A percentile compares a stretch with the other conserved stretches of the same genome.
These are phyloP conservation scores for Epinotia nisella DNA, from an alignment of 2,888 invertebrate genomes.

Conservation along the genomic window DNA sequence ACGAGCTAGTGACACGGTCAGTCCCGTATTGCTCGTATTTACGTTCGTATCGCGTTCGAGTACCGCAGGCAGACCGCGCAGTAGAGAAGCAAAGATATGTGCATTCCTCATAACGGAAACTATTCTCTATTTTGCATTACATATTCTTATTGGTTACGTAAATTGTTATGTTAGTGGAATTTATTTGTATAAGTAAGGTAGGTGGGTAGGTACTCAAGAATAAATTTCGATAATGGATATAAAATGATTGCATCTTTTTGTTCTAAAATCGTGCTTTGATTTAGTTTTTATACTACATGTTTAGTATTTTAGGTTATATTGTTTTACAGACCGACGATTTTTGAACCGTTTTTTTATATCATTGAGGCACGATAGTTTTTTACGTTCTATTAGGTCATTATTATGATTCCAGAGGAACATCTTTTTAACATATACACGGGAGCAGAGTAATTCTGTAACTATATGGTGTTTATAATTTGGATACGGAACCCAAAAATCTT, in stretches of 20 bases:
- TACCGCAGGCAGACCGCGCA: constrained; percentile 22
- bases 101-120: constrained; percentile 16
- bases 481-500: neutral
- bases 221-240: neutral
- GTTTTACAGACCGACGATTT: neutral
- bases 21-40: constrained; percentile 39
- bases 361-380: neutral
- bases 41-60: constrained; percentile 7
- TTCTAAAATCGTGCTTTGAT: neutral
- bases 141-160: constrained; percentile 15
- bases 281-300: neutral
- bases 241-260: neutral
- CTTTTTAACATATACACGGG: neutral
- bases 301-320: neutral
- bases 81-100: constrained; percentile 18
- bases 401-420: neutral
- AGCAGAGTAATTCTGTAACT: no score
- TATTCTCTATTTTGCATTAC: constrained; percentile 9
- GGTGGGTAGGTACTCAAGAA: neutral
- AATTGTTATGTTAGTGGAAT: constrained; percentile 15
- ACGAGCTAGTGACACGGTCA: constrained; percentile 55
- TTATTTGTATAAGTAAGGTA: constrained; percentile 1
- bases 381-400: neutral
- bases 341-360: neutral
- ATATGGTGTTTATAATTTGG: no score